Conservation (phyloP, 2,113 vertebrate genomes). For the Actinemys pallida region DNA sequence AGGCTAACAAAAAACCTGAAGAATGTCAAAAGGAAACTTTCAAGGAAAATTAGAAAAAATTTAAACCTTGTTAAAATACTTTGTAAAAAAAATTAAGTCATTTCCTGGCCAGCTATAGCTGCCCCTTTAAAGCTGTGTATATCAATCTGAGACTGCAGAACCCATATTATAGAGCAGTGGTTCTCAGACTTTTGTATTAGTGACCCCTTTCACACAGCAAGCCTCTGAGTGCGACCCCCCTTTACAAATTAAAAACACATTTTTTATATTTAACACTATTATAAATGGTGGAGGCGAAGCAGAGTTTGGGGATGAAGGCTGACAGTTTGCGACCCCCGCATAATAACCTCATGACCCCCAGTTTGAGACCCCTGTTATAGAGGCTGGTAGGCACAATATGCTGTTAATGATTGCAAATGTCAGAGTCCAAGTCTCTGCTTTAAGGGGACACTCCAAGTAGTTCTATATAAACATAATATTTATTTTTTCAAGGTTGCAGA, state of each 20-base stretch:
- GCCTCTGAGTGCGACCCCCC: no score
- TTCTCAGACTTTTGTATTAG: no score
- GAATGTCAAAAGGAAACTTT: neutral
- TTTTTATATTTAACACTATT: no score
- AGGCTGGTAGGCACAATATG: neutral
- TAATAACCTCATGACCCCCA: no score
- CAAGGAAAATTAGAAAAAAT: neutral
- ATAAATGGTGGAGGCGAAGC: no score
- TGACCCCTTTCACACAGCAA: no score
- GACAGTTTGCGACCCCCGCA: no score
- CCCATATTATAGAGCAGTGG: neutral
- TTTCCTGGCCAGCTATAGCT: neutral
- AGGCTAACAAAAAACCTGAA: neutral
- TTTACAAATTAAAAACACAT: no score
- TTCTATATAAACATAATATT: neutral
- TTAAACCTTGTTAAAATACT: neutral
- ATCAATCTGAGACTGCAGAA: neutral
- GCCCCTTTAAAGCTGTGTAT: neutral
- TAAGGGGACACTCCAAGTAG: neutral
- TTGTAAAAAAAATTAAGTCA: neutral
- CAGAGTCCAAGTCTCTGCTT: neutral
- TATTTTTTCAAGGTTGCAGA: neutral
- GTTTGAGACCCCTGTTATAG: no score
- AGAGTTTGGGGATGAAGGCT: no score
- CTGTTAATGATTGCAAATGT: neutral